These are phyloP conservation scores for Megaceryle alcyon DNA, from an alignment of 2,797 vertebrate species.

Conservation along the genomic window DNA sequence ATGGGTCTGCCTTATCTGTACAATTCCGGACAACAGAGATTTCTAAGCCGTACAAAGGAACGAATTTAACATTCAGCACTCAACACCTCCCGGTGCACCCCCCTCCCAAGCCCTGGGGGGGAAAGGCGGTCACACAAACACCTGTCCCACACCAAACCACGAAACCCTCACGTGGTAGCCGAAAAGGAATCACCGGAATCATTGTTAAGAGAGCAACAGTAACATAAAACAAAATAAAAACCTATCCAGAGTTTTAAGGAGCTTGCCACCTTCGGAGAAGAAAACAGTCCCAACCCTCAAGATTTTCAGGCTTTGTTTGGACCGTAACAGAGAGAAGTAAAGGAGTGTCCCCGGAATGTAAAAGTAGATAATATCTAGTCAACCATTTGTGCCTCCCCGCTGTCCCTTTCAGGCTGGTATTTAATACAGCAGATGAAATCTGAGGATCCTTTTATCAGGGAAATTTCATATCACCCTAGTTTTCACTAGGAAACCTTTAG, in stretches of 20 bases:
- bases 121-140: constrained; percentile 39
- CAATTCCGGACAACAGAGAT: constrained; percentile 77
- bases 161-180: neutral
- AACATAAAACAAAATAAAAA: neutral
- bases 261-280: neutral
- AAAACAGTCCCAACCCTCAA: neutral
- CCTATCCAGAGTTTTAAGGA: neutral
- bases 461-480: constrained; percentile 57
- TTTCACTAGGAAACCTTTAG: constrained; percentile 65
- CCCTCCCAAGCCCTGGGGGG: neutral
- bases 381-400: constrained; percentile 11
- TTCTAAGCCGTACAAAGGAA: constrained; percentile 77
- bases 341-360: constrained; percentile 46
- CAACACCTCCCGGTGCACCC: constrained; percentile 41
- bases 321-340: neutral
- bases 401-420: constrained; percentile 9
- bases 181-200: neutral
- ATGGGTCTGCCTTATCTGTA: constrained; percentile 78
- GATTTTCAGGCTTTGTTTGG: constrained; percentile 46
- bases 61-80: constrained; percentile 70
- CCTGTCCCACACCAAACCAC: constrained; percentile 42
- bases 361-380: constrained; percentile 26
- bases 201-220: neutral
- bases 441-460: constrained; percentile 54
- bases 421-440: constrained; percentile 53